These are phyloP conservation scores for Agrochola litura DNA, from an alignment of 2,888 invertebrate genomes.

Conservation along the genomic window DNA sequence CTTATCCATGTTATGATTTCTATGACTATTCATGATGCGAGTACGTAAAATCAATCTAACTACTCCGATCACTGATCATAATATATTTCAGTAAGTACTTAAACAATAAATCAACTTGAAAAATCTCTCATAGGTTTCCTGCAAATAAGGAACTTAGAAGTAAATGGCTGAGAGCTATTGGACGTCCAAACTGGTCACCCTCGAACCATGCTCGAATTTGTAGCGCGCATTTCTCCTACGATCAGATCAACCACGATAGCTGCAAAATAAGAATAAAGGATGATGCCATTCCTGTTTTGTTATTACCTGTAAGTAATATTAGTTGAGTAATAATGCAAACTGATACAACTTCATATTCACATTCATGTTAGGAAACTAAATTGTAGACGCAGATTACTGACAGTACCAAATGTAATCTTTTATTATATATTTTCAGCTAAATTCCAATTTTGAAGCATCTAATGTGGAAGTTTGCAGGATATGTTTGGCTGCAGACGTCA, in stretches of 20 bases:
- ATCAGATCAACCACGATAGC: constrained; percentile 67
- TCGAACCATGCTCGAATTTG: constrained; percentile 68
- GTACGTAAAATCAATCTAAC: too few relatives aligned
- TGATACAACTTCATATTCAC: too few relatives aligned
- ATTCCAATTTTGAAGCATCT: constrained; percentile 7
- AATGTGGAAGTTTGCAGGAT: neutral
- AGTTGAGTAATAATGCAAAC: too few relatives aligned
- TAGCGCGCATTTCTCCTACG: constrained; percentile 68
- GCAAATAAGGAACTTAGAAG: neutral
- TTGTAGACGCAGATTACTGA: neutral
- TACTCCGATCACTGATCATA: too few relatives aligned
- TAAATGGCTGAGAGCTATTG: constrained; percentile 74
- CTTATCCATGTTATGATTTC: too few relatives aligned
- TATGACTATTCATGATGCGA: too few relatives aligned
- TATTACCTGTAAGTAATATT: constrained; percentile 1
- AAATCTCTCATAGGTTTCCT: neutral
- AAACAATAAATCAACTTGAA: neutral
- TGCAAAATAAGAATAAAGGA: constrained; percentile 54
- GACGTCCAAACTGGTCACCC: constrained; percentile 71
- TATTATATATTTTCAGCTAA: neutral
- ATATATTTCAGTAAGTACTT: neutral
- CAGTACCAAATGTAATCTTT: neutral
- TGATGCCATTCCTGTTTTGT: neutral
- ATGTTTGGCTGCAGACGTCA: neutral
- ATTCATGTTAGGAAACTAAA: neutral